Conservation (phyloP, 2,888 invertebrate species). For the Pterobdella sp. region DNA sequence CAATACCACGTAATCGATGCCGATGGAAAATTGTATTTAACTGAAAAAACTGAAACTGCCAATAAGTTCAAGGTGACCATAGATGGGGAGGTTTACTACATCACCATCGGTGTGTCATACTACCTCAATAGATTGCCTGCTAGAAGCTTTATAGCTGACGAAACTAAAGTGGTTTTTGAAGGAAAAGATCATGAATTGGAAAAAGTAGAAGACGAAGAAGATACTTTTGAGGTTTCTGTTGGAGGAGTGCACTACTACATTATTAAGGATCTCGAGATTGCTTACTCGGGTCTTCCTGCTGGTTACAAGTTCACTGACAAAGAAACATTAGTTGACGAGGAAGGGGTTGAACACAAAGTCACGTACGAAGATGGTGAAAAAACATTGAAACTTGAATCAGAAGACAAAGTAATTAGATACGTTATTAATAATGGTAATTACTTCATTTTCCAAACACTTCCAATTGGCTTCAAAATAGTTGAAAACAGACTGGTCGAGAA, state of each 20-base stretch:
- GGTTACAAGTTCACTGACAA: background rate
- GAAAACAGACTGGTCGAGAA: constrained; percentile 6
- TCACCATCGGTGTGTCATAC: background rate
- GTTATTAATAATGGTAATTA: background rate
- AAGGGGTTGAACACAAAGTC: background rate
- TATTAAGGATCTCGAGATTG: background rate
- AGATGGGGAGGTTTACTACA: background rate
- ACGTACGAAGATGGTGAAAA: background rate
- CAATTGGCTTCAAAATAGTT: background rate
- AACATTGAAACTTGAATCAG: too few species aligned
- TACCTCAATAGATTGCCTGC: background rate
- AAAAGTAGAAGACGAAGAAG: background rate
- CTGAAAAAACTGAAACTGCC: too few species aligned
- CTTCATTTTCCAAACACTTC: background rate
- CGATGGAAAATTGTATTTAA: too few species aligned
- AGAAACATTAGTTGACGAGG: background rate
- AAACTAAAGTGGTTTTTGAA: background rate
- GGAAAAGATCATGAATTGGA: background rate
- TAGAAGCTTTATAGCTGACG: background rate
- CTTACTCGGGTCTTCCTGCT: background rate
- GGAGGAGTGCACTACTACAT: background rate
- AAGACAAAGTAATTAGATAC: too few species aligned
- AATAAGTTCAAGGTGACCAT: too few species aligned
- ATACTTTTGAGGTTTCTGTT: background rate
- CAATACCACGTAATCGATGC: too few species aligned